Conservation (phyloP, 1,140 invertebrate genomes). For the Helicorthomorpha holstii region DNA sequence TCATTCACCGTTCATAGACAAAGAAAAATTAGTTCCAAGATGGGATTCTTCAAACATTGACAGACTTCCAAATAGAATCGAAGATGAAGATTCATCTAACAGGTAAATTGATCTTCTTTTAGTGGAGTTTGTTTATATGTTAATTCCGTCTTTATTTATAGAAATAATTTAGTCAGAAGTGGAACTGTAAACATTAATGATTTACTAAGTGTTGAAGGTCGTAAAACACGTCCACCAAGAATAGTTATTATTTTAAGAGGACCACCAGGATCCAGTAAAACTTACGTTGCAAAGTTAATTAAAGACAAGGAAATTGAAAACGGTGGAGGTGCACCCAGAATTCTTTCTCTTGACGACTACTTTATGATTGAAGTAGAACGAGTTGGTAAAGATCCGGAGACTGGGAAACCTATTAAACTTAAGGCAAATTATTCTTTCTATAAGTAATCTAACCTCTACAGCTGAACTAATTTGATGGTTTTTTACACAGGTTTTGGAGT, state of each 20-base stretch:
- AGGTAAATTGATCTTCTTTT: too few species aligned
- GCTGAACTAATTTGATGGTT: conserved; percentile 22
- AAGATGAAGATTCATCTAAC: not conserved
- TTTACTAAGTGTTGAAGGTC: conserved; percentile 51
- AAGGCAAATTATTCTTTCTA: conserved; percentile 30
- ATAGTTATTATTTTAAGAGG: conserved; percentile 80
- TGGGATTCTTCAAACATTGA: too few species aligned
- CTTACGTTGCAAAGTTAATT: conserved; percentile 66
- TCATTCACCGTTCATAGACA: too few species aligned
- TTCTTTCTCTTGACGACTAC: conserved; percentile 89
- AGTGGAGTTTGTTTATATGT: too few species aligned
- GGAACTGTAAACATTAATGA: conserved; percentile 53
- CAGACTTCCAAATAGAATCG: not conserved
- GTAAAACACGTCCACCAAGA: conserved; percentile 53
- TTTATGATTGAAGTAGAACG: conserved; percentile 81
- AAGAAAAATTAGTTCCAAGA: too few species aligned
- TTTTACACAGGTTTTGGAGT: conserved; percentile 53
- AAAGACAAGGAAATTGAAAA: conserved; percentile 62
- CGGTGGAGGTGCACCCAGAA: conserved; percentile 61
- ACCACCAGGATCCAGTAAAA: conserved; percentile 76
- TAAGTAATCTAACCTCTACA: not conserved
- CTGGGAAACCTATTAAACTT: conserved; percentile 49
- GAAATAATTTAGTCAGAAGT: conserved; percentile 1
- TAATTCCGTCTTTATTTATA: too few species aligned
- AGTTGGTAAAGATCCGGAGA: conserved; percentile 52